These are phyloP conservation scores for Mobula hypostoma DNA, from an alignment of 2,113 vertebrate genomes.

Conservation along the genomic window DNA sequence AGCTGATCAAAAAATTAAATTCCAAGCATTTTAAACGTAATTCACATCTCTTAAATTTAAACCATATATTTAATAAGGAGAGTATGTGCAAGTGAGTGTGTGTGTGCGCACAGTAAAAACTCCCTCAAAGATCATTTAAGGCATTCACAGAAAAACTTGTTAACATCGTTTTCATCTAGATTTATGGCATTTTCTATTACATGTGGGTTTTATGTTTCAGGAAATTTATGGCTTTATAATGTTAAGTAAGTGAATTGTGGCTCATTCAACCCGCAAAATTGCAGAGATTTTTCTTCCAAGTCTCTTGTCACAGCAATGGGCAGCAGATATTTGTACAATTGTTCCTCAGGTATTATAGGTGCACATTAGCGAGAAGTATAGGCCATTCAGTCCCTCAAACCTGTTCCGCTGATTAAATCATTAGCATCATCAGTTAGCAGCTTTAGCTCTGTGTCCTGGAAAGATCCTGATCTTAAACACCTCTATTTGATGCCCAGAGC, in stretches of 20 bases:
- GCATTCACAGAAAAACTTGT: neutral
- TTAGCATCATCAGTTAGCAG: too few species aligned
- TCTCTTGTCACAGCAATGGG: too few species aligned
- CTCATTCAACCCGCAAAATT: neutral
- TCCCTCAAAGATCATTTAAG: neutral
- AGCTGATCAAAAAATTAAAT: neutral
- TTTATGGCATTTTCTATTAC: slow-evolving; percentile 4
- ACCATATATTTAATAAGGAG: neutral
- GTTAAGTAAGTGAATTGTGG: neutral
- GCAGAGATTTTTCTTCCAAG: neutral
- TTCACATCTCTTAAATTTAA: neutral
- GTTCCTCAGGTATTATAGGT: too few species aligned
- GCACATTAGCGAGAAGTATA: too few species aligned
- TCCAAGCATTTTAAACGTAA: neutral
- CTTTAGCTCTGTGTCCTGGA: too few species aligned
- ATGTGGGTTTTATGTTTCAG: neutral
- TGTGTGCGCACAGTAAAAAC: neutral
- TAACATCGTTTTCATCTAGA: neutral
- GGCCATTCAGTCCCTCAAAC: too few species aligned
- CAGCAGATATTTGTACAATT: too few species aligned
- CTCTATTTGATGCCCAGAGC: too few species aligned
- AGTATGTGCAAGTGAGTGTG: neutral
- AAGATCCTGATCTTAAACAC: too few species aligned
- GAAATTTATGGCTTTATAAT: neutral
- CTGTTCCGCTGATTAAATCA: too few species aligned